Conservation (phyloP, 2,888 invertebrate species). For the Scrobipalpa atriplicella region DNA sequence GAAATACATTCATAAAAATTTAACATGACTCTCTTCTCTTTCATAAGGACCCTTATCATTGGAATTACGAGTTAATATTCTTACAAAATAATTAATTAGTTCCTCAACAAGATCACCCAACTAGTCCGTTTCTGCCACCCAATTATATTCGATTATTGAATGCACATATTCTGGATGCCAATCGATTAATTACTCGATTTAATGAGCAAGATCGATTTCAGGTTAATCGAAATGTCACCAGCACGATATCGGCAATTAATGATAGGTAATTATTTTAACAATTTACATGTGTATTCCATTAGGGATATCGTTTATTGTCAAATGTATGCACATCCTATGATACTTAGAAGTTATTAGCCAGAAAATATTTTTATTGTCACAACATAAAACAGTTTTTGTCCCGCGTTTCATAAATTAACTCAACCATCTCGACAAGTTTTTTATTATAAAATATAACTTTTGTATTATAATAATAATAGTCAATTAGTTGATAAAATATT, state of each 20-base stretch:
- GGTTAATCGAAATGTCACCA: conserved; percentile 14
- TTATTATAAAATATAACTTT: too few species aligned
- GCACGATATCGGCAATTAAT: neutral
- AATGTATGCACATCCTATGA: neutral
- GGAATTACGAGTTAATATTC: neutral
- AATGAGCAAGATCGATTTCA: conserved; percentile 13
- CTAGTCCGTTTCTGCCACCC: neutral
- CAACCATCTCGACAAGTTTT: too few species aligned
- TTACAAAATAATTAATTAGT: neutral
- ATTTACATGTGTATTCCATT: neutral
- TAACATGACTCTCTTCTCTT: too few species aligned
- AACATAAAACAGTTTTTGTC: too few species aligned
- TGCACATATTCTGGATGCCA: conserved; percentile 13
- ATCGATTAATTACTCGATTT: conserved; percentile 25
- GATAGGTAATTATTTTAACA: conserved; percentile 1
- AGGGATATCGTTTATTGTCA: neutral
- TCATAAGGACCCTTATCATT: neutral
- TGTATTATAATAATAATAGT: too few species aligned
- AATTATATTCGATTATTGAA: conserved; percentile 14
- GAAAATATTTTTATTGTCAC: too few species aligned
- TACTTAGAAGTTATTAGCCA: too few species aligned
- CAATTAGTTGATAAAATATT: too few species aligned
- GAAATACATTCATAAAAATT: too few species aligned
- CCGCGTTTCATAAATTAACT: too few species aligned
- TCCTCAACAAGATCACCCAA: too few species aligned